A percentile compares a stretch with the other conserved stretches of the same genome.
These are phyloP conservation scores for Apeltes quadracus DNA, from an alignment of 2,113 vertebrate species.

Conservation along the genomic window DNA sequence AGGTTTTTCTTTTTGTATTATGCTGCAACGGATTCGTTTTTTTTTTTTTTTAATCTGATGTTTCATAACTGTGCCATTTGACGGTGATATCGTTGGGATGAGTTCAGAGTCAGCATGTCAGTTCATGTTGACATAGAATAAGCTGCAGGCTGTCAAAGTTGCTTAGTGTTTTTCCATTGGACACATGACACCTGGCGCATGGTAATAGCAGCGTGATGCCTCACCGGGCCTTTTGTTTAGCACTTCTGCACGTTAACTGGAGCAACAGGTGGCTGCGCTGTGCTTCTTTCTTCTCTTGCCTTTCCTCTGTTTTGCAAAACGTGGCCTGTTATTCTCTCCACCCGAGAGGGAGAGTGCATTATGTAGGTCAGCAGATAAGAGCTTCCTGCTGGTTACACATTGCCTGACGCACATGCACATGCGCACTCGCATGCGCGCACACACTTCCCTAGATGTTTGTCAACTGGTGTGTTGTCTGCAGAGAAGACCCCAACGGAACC, in stretches of 20 bases:
- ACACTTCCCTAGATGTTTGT: constrained; percentile 29
- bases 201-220: constrained; percentile 38
- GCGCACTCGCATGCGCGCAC: constrained; percentile 25
- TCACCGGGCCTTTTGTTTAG: constrained; percentile 58
- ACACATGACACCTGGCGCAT: constrained; percentile 47
- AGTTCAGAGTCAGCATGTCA: not conserved
- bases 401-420: constrained; percentile 49
- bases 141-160: constrained; percentile 8
- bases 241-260: constrained; percentile 29
- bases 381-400: constrained; percentile 76
- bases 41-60: not conserved
- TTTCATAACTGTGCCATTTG: not conserved
- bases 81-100: not conserved
- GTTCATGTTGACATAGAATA: constrained; percentile 13
- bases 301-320: constrained; percentile 52
- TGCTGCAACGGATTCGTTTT: no score
- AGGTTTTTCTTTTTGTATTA: not conserved
- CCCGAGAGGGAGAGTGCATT: constrained; percentile 61
- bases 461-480: constrained; percentile 27
- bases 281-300: constrained; percentile 1
- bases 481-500: constrained; percentile 8
- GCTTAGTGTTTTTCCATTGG: constrained; percentile 57
- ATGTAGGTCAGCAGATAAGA: constrained; percentile 79
- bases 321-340: constrained; percentile 53
- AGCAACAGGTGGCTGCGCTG: constrained; percentile 69